Percentiles rank a stretch among this genome's conserved stretches.
These are phyloP conservation scores for Mesoclemmys tuberculata DNA, from an alignment of 2,113 vertebrate genomes.

Conservation along the genomic window DNA sequence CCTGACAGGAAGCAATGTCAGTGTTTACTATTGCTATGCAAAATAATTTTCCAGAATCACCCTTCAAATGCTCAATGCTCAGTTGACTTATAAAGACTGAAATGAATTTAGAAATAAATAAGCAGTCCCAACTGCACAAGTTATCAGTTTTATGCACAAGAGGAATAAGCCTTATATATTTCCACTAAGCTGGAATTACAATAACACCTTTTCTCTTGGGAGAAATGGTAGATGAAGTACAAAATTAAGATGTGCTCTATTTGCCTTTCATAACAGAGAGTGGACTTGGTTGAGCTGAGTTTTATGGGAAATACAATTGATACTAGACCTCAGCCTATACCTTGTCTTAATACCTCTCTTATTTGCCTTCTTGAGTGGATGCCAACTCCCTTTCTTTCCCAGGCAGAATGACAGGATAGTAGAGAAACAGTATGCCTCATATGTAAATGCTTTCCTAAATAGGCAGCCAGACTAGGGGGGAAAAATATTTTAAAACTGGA, in stretches of 20 bases:
- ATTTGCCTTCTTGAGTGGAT: slow-evolving; percentile 12
- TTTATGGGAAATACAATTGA: slow-evolving; percentile 24
- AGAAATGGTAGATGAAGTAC: slow-evolving; percentile 51
- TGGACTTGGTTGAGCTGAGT: slow-evolving; percentile 1
- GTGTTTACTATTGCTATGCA: slow-evolving; percentile 81
- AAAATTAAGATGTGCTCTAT: slow-evolving; percentile 71
- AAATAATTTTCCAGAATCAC: slow-evolving; percentile 82
- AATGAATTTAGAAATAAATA: slow-evolving; percentile 81
- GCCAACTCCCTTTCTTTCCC: slow-evolving; percentile 1
- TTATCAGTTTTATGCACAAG: slow-evolving; percentile 76
- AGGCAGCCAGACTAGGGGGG: background rate
- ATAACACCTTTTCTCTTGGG: slow-evolving; percentile 53
- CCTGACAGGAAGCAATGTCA: slow-evolving; percentile 74
- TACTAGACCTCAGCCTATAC: background rate
- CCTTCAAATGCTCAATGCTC: slow-evolving; percentile 79
- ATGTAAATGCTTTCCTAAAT: background rate
- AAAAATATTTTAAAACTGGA: background rate
- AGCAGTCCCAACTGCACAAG: slow-evolving; percentile 59
- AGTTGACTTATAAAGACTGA: slow-evolving; percentile 77
- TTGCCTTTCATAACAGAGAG: slow-evolving; percentile 56
- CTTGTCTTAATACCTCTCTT: background rate
- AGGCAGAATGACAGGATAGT: background rate
- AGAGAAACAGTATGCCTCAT: slow-evolving; percentile 2
- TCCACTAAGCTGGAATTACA: slow-evolving; percentile 78
- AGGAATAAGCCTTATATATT: slow-evolving; percentile 71